Evolutionary conservation across 2,113 vertebrate genomes (phyloP).

Genomic region (Brachypteracias leptosomus): DNA sequence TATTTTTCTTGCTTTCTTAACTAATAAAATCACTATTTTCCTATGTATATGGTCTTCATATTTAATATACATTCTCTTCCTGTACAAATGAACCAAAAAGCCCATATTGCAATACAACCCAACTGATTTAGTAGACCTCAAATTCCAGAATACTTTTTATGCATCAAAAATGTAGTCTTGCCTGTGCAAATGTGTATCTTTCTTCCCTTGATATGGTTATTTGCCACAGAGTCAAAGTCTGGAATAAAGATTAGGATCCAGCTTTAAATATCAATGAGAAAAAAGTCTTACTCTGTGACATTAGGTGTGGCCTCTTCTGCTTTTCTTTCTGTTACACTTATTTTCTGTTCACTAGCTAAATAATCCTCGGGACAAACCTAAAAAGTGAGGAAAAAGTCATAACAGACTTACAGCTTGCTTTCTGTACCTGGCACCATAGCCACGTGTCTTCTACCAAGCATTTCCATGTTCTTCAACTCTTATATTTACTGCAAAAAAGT

Average conservation of each 20-base stretch:
- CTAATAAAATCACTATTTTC: not conserved
- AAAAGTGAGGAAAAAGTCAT: not conserved
- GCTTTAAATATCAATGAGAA: not conserved
- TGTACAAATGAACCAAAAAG: not conserved
- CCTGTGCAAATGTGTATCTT: not conserved
- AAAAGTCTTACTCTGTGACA: not conserved
- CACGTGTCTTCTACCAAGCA: not conserved
- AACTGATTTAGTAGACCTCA: not conserved
- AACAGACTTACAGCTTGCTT: not conserved
- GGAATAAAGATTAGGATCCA: not conserved
- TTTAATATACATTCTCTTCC: not conserved
- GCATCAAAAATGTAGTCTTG: not conserved
- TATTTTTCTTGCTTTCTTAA: not conserved
- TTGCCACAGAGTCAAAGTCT: not conserved
- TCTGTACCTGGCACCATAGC: not conserved
- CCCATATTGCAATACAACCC: not conserved
- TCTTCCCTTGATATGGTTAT: not conserved
- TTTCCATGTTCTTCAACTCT: not conserved
- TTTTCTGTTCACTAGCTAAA: not conserved
- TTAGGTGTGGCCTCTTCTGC: not conserved
- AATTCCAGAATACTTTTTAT: not conserved
- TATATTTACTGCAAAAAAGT: not conserved
- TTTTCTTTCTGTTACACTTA: not conserved
- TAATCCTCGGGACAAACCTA: not conserved
- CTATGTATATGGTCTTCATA: not conserved